Conservation (phyloP, 2,797 vertebrate species). For the Thripadectes ignobilis region DNA sequence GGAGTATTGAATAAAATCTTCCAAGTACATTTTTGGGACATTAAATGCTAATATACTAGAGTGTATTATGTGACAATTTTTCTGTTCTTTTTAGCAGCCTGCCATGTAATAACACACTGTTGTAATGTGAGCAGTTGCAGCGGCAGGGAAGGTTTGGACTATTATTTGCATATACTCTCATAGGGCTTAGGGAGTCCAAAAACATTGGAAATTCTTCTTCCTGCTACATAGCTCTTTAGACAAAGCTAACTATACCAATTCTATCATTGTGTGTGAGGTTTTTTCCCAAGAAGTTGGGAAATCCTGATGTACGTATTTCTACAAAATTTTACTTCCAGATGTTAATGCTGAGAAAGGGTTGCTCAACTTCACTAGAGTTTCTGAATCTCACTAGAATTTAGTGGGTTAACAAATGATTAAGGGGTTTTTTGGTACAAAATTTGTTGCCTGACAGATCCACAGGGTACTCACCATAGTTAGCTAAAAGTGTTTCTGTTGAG, state of each 20-base stretch:
- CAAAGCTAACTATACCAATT: not conserved
- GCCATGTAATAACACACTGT: not conserved
- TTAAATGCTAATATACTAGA: not conserved
- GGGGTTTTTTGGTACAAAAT: not conserved
- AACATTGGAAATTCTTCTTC: not conserved
- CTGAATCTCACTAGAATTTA: not conserved
- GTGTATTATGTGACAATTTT: not conserved
- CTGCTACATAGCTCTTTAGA: not conserved
- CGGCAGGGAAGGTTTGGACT: not conserved
- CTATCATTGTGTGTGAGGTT: fast-evolving
- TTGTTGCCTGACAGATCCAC: not conserved
- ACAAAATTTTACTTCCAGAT: not conserved
- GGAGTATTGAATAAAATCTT: not conserved
- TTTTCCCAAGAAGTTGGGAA: not conserved
- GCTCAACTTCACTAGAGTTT: not conserved
- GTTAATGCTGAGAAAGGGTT: slow-evolving; percentile 1
- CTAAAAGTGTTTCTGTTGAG: not conserved
- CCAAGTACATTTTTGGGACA: not conserved
- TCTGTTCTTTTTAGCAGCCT: not conserved
- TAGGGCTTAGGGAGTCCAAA: not conserved
- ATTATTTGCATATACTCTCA: not conserved
- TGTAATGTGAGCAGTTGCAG: not conserved
- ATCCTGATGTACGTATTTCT: not conserved
- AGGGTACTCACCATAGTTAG: not conserved
- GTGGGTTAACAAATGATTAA: not conserved